Conservation (phyloP, 2,888 invertebrate species). For the Troglohyphantes excavatus region DNA sequence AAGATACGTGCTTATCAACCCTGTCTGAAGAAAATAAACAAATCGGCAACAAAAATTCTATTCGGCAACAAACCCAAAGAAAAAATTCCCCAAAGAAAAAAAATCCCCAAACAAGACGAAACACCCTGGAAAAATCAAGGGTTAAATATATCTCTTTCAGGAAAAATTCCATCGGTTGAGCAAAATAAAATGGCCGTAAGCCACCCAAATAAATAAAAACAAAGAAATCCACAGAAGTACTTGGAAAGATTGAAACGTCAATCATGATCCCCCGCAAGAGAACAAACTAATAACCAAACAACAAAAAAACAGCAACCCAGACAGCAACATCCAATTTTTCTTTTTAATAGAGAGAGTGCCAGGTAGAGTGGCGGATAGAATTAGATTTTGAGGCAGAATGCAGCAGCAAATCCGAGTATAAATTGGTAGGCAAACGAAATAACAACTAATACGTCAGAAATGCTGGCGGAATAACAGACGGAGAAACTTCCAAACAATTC, state of each 20-base stretch:
- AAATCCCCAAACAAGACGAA: not conserved
- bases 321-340: conserved; percentile 58
- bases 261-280: conserved; percentile 47
- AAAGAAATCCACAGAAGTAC: conserved; percentile 54
- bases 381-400: conserved; percentile 64
- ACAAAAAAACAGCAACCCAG: conserved; percentile 8
- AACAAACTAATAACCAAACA: conserved; percentile 26
- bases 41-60: too few species aligned
- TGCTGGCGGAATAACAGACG: conserved; percentile 7
- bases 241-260: conserved; percentile 75
- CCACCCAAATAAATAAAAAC: conserved; percentile 31
- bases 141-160: conserved; percentile 1
- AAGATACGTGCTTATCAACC: not conserved
- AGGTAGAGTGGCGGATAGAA: conserved; percentile 51
- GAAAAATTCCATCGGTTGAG: conserved; percentile 38
- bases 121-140: conserved; percentile 13
- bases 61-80: not conserved
- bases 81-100: not conserved
- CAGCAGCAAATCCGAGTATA: conserved; percentile 33
- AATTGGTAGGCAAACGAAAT: conserved; percentile 61
- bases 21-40: not conserved
- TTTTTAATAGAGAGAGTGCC: conserved; percentile 56
- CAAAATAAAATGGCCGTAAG: conserved; percentile 28
- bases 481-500: not conserved
- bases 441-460: conserved; percentile 47